phyloP scores from a whole-genome alignment of 2,888 invertebrate genomes.

The Drosophila colorata region DNA sequence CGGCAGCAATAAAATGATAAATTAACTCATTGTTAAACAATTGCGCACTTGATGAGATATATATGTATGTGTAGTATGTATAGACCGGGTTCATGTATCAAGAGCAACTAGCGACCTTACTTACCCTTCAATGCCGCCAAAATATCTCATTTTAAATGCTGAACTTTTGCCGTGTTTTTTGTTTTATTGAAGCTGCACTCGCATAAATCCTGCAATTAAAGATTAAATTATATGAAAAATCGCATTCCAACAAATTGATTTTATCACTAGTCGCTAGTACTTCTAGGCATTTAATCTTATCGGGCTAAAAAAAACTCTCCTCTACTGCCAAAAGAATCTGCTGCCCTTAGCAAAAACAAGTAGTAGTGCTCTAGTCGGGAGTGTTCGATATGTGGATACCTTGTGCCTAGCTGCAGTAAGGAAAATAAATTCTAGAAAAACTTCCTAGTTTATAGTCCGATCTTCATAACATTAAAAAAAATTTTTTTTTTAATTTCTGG shows the following conservation, averaged over 20 bases:
- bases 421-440: too few species aligned
- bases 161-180: constrained; percentile 17
- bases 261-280: neutral
- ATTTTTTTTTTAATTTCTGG: too few species aligned
- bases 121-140: constrained; percentile 83
- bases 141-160: constrained; percentile 73
- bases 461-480: too few species aligned
- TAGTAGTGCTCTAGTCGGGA: neutral
- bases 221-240: constrained; percentile 18
- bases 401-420: neutral
- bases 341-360: constrained; percentile 24
- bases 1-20: constrained; percentile 13
- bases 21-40: constrained; percentile 28
- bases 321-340: constrained; percentile 12
- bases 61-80: constrained; percentile 20
- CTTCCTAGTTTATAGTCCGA: too few species aligned
- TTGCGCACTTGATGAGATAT: constrained; percentile 42
- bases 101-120: constrained; percentile 46
- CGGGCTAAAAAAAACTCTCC: constrained; percentile 4
- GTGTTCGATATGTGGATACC: neutral
- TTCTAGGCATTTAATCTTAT: constrained; percentile 49
- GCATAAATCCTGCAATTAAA: constrained; percentile 43
- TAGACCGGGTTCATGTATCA: constrained; percentile 27
- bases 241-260: constrained; percentile 26
- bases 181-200: constrained; percentile 6